Evolutionary conservation across 2,113 vertebrate genomes (phyloP).

Genomic region (Arizona elegans): DNA sequence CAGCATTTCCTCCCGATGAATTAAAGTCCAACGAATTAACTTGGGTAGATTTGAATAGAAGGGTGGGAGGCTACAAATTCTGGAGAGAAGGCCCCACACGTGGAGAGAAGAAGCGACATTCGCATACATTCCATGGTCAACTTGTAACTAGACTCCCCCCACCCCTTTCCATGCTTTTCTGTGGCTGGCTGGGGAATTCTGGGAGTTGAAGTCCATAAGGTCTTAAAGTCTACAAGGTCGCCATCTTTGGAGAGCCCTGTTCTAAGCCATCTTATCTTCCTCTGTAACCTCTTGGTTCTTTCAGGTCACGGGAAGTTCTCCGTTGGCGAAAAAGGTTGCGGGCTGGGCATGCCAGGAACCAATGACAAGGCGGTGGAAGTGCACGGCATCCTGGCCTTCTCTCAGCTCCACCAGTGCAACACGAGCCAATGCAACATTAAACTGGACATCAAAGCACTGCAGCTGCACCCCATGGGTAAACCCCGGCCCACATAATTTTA

Average conservation of each 20-base stretch:
- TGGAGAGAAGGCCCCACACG: too few species aligned
- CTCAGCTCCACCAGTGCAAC: constrained; percentile 60
- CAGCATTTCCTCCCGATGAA: too few species aligned
- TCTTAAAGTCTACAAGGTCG: too few species aligned
- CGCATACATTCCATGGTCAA: too few species aligned
- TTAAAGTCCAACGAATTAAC: too few species aligned
- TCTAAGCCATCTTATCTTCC: not conserved
- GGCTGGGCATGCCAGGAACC: constrained; percentile 53
- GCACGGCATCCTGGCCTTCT: constrained; percentile 58
- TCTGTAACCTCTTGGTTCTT: not conserved
- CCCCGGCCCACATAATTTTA: not conserved
- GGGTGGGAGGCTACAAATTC: constrained; percentile 50
- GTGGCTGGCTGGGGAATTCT: not conserved
- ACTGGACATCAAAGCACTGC: constrained; percentile 49
- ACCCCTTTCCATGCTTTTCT: fast-evolving
- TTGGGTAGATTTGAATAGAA: too few species aligned
- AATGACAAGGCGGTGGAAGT: constrained; percentile 64
- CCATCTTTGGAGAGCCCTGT: too few species aligned
- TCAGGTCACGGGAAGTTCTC: constrained; percentile 64
- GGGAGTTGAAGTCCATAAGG: not conserved
- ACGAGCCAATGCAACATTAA: constrained; percentile 58
- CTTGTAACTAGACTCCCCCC: too few species aligned
- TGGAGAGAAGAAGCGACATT: too few species aligned
- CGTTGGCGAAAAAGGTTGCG: constrained; percentile 58
- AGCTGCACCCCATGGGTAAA: constrained; percentile 46